A percentile compares a stretch with the other conserved stretches of the same genome.
Evolutionary conservation across 2,797 vertebrate genomes (phyloP).

Genomic region (Rhabdophis nuchalis): DNA sequence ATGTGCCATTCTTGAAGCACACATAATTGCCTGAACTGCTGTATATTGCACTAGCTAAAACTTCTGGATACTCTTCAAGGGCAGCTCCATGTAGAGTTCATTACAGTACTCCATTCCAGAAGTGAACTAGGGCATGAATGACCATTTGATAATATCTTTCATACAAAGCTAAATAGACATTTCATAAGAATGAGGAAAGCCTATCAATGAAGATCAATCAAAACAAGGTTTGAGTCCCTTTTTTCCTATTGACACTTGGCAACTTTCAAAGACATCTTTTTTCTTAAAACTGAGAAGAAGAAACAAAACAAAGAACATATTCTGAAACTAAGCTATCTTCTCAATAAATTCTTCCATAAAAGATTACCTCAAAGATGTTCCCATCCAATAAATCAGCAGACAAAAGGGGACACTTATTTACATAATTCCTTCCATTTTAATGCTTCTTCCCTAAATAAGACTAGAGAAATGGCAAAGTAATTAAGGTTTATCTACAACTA

Average conservation of each 20-base stretch:
- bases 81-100: neutral
- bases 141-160: neutral
- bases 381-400: constrained; percentile 37
- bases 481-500: constrained; percentile 26
- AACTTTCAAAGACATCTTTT: constrained; percentile 11
- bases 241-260: neutral
- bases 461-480: constrained; percentile 40
- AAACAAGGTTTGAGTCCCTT: constrained; percentile 1
- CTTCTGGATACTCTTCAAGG: neutral
- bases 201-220: constrained; percentile 42
- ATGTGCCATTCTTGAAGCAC: neutral
- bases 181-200: constrained; percentile 28
- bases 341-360: constrained; percentile 46
- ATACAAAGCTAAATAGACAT: constrained; percentile 26
- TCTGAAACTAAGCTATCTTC: constrained; percentile 24
- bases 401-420: constrained; percentile 45
- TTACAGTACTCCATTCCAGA: neutral
- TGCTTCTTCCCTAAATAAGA: constrained; percentile 48
- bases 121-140: neutral
- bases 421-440: constrained; percentile 42
- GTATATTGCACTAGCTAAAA: neutral
- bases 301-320: constrained; percentile 38
- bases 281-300: constrained; percentile 30
- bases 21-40: neutral
- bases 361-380: constrained; percentile 22